phyloP scores from a whole-genome alignment of 2,113 vertebrate species.

The Dipodomys spectabilis region DNA sequence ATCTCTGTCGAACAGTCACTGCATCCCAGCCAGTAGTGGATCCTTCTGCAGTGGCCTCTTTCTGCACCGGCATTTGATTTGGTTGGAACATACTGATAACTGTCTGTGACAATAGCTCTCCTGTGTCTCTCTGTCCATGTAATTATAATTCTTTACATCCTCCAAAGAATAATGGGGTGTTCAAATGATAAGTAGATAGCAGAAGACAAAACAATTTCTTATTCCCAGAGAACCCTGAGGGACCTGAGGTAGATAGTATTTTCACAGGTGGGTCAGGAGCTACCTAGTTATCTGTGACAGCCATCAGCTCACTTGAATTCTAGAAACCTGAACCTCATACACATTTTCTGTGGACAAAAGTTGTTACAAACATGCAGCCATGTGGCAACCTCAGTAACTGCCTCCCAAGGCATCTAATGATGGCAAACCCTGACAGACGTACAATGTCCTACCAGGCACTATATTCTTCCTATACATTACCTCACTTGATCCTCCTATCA shows the following conservation, averaged over 20 bases:
- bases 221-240: neutral
- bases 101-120: neutral
- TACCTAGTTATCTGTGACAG: neutral
- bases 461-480: neutral
- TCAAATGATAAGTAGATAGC: neutral
- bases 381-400: neutral
- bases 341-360: neutral
- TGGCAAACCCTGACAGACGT: neutral
- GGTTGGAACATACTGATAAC: constrained; percentile 15
- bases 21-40: neutral
- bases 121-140: neutral
- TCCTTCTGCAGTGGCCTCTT: constrained; percentile 39
- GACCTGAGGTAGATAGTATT: neutral
- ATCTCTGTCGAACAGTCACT: constrained; percentile 69
- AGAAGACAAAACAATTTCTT: neutral
- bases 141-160: constrained; percentile 17
- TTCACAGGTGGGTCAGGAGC: neutral
- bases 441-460: neutral
- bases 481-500: neutral
- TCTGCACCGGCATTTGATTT: neutral
- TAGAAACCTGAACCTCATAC: neutral
- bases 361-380: neutral
- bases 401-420: neutral
- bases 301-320: neutral
- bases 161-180: neutral